Percentiles rank a stretch among this genome's conserved stretches.
phyloP scores from a whole-genome alignment of 2,797 vertebrate species.

The Esox masquinongy region DNA sequence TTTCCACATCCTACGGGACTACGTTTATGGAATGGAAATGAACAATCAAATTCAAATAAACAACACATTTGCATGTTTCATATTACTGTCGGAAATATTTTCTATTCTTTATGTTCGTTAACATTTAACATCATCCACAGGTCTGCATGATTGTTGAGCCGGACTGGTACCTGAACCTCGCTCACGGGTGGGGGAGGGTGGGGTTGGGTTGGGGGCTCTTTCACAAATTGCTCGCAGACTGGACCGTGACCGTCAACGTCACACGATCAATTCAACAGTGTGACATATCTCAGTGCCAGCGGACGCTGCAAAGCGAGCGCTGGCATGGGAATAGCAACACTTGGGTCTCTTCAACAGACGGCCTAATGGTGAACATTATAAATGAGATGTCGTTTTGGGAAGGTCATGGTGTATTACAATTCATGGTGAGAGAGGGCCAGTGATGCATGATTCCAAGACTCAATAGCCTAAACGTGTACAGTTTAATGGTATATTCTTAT shows the following conservation, averaged over 20 bases:
- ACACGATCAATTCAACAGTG: slow-evolving; percentile 47
- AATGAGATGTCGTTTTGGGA: slow-evolving; percentile 87
- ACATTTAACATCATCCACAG: background rate
- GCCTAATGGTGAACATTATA: slow-evolving; percentile 85
- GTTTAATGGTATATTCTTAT: background rate
- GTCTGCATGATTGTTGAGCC: background rate
- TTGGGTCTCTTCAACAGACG: slow-evolving; percentile 79
- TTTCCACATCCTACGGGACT: background rate
- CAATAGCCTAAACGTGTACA: background rate
- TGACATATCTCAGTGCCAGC: slow-evolving; percentile 44
- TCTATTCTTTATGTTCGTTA: background rate
- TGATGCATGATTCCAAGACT: slow-evolving; percentile 15
- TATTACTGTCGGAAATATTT: background rate
- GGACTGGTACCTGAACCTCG: slow-evolving; percentile 45
- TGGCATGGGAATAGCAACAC: slow-evolving; percentile 95
- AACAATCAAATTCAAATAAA: background rate
- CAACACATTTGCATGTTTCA: background rate
- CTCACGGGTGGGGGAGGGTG: slow-evolving; percentile 25
- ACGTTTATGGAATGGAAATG: background rate
- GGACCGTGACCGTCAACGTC: slow-evolving; percentile 60
- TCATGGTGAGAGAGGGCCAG: slow-evolving; percentile 17
- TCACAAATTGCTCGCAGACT: slow-evolving; percentile 38
- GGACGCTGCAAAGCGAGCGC: slow-evolving; percentile 64
- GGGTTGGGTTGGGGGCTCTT: slow-evolving; percentile 23
- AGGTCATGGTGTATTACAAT: slow-evolving; percentile 74